phyloP scores from a whole-genome alignment of 2,113 vertebrate species.

The Prunella himalayana region DNA sequence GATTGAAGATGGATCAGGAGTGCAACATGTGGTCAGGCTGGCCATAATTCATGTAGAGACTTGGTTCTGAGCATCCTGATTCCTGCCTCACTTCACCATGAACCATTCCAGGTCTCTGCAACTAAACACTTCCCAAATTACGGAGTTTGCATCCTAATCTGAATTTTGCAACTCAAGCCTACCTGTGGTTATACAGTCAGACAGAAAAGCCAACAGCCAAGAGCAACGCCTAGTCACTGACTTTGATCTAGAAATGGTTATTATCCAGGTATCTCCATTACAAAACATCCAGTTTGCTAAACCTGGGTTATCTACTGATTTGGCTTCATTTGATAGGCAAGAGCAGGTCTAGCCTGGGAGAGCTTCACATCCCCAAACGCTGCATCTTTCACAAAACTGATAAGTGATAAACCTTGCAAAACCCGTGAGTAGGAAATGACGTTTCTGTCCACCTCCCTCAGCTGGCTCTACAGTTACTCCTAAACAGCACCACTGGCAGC shows the following conservation, averaged over 20 bases:
- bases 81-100: background rate
- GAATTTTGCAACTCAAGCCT: conserved; percentile 51
- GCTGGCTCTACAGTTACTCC: background rate
- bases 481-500: background rate
- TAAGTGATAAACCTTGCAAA: conserved; percentile 32
- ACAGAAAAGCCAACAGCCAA: conserved; percentile 35
- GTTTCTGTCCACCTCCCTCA: background rate
- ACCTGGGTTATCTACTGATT: conserved; percentile 40
- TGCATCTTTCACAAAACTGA: conserved; percentile 4
- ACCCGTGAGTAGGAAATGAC: background rate
- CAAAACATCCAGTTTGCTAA: conserved; percentile 56
- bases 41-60: background rate
- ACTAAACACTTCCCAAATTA: background rate
- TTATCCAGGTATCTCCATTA: conserved; percentile 59
- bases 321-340: conserved; percentile 13
- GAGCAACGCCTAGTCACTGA: conserved; percentile 29
- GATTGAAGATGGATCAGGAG: background rate
- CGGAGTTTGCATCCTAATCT: conserved; percentile 7
- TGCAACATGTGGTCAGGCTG: background rate
- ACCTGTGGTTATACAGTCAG: conserved; percentile 46
- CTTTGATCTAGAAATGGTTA: conserved; percentile 65
- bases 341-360: conserved; percentile 16
- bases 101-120: background rate
- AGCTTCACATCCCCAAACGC: background rate
- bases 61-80: background rate